phyloP scores from a whole-genome alignment of 2,888 invertebrate genomes.

The Harmothoe impar region DNA sequence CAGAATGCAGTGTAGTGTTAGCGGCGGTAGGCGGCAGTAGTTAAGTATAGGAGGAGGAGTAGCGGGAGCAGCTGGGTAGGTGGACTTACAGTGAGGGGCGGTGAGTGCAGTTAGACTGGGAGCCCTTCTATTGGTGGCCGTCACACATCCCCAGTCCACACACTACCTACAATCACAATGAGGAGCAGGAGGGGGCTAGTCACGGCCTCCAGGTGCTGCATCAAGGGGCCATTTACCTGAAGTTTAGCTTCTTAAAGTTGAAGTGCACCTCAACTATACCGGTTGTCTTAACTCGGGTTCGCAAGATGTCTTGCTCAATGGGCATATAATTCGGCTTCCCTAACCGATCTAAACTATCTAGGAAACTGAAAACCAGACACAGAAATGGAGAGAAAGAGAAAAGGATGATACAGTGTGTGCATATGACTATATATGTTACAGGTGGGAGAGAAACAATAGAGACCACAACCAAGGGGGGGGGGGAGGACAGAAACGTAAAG shows the following conservation, averaged over 20 bases:
- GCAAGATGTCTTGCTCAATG: constrained; percentile 68
- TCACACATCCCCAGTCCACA: neutral
- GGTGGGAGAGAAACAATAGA: neutral
- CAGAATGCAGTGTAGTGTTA: too few species aligned
- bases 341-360: constrained; percentile 68
- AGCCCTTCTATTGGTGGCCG: too few species aligned
- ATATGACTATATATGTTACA: neutral
- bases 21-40: too few species aligned
- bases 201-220: too few species aligned
- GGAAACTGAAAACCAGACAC: constrained; percentile 66
- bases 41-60: too few species aligned
- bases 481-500: neutral
- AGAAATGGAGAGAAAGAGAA: constrained; percentile 35
- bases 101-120: too few species aligned
- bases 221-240: constrained; percentile 68
- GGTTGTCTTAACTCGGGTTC: constrained; percentile 70
- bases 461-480: neutral
- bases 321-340: constrained; percentile 66
- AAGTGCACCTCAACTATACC: constrained; percentile 70
- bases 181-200: too few species aligned
- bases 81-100: too few species aligned
- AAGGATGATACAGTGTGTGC: neutral
- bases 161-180: neutral
- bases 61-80: too few species aligned
- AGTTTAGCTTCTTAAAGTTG: constrained; percentile 69